Percentiles rank a stretch among this genome's conserved stretches.
phyloP scores from a whole-genome alignment of 2,797 vertebrate genomes.

The Melanotaenia boesemani region DNA sequence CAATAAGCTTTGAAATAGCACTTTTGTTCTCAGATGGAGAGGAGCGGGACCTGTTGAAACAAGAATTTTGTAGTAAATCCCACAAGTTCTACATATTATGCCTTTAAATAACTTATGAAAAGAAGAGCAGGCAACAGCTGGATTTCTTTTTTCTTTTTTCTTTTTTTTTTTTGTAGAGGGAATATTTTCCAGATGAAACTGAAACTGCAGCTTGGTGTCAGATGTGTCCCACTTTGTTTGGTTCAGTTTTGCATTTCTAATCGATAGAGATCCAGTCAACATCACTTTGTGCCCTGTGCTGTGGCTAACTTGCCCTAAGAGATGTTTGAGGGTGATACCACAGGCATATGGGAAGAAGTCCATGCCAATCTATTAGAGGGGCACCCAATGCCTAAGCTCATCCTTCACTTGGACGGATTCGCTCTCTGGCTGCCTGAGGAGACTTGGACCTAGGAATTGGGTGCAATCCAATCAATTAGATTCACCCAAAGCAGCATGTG shows the following conservation, averaged over 20 bases:
- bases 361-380: conserved; percentile 76
- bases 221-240: conserved; percentile 12
- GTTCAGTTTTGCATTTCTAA: conserved; percentile 43
- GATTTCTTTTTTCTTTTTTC: background rate
- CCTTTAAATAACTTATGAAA: conserved; percentile 13
- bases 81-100: conserved; percentile 7
- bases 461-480: conserved; percentile 85
- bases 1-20: conserved; percentile 82
- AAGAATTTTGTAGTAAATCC: conserved; percentile 49
- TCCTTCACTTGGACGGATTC: conserved; percentile 79
- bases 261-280: conserved; percentile 38
- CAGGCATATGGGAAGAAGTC: conserved; percentile 69
- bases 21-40: conserved; percentile 73
- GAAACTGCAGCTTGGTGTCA: conserved; percentile 21
- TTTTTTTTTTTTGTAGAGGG: background rate
- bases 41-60: conserved; percentile 82
- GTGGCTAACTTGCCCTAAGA: conserved; percentile 52
- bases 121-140: background rate
- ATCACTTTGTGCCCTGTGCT: conserved; percentile 46
- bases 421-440: conserved; percentile 76
- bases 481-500: conserved; percentile 79
- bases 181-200: conserved; percentile 3
- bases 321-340: conserved; percentile 67
- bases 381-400: conserved; percentile 70
- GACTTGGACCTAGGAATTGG: conserved; percentile 80